Conservation (phyloP, 2,888 invertebrate genomes). For the Willowsia nigromaculata region DNA sequence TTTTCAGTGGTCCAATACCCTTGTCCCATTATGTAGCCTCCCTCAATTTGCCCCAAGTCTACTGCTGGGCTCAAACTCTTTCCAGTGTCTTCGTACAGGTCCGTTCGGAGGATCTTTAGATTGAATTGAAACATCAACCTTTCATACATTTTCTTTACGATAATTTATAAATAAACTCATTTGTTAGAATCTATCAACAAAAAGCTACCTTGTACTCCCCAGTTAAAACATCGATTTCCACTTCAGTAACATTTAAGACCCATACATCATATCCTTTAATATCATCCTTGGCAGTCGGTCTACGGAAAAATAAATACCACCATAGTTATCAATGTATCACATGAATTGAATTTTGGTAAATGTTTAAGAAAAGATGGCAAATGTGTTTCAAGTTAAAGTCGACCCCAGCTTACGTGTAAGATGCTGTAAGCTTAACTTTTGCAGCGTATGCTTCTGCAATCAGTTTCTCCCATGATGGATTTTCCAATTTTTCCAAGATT, state of each 20-base stretch:
- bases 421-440: conserved; percentile 69
- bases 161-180: neutral
- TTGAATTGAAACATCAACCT: too few species aligned
- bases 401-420: conserved; percentile 68
- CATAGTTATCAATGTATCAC: too few species aligned
- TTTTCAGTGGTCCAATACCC: conserved; percentile 80
- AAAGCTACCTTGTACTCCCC: conserved; percentile 85
- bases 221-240: conserved; percentile 88
- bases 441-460: conserved; percentile 69
- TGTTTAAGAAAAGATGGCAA: too few species aligned
- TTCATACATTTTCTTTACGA: too few species aligned
- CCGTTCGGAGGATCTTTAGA: conserved; percentile 80
- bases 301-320: neutral
- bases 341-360: too few species aligned
- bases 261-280: conserved; percentile 92
- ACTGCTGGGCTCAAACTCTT: conserved; percentile 79
- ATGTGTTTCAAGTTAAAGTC: too few species aligned
- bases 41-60: conserved; percentile 81
- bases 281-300: conserved; percentile 79
- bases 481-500: conserved; percentile 79
- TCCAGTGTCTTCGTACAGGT: conserved; percentile 79
- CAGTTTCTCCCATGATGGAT: conserved; percentile 76
- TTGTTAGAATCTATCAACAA: too few species aligned
- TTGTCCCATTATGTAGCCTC: conserved; percentile 81
- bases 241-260: conserved; percentile 88